A percentile compares a stretch with the other conserved stretches of the same genome.
Evolutionary conservation across 2,888 invertebrate genomes (phyloP).

Genomic region (Metacarcinus magister): DNA sequence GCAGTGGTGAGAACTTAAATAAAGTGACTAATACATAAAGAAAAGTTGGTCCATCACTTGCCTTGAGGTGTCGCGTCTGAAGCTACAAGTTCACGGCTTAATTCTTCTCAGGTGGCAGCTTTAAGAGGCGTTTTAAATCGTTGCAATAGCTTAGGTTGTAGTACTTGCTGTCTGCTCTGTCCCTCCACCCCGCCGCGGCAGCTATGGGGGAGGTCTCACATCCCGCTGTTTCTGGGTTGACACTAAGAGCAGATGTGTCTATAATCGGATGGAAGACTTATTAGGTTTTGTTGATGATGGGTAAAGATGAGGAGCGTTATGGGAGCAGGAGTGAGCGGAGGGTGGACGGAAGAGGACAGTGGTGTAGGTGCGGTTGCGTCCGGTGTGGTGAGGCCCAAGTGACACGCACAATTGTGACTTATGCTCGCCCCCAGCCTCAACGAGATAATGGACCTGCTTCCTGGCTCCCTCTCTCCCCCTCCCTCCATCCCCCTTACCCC

Average conservation of each 20-base stretch:
- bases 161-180: background rate
- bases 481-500: background rate
- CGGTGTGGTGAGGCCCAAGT: constrained; percentile 59
- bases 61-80: background rate
- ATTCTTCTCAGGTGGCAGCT: background rate
- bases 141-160: background rate
- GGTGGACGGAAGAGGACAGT: constrained; percentile 60
- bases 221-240: background rate
- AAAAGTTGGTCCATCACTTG: no score
- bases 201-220: background rate
- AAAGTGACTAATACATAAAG: background rate
- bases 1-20: background rate
- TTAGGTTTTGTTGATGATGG: background rate
- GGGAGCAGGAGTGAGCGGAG: constrained; percentile 58
- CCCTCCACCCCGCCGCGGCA: background rate
- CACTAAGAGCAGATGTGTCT: background rate
- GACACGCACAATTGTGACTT: constrained; percentile 73
- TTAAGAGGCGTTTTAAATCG: background rate
- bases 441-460: constrained; percentile 41
- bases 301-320: background rate
- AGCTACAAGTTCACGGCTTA: background rate
- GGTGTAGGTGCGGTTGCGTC: constrained; percentile 67
- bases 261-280: background rate
- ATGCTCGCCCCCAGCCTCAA: constrained; percentile 48
- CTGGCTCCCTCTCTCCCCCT: constrained; percentile 54